Evolutionary conservation across 1,140 invertebrate species (phyloP).

Genomic region (Hydropsyche tenuis): DNA sequence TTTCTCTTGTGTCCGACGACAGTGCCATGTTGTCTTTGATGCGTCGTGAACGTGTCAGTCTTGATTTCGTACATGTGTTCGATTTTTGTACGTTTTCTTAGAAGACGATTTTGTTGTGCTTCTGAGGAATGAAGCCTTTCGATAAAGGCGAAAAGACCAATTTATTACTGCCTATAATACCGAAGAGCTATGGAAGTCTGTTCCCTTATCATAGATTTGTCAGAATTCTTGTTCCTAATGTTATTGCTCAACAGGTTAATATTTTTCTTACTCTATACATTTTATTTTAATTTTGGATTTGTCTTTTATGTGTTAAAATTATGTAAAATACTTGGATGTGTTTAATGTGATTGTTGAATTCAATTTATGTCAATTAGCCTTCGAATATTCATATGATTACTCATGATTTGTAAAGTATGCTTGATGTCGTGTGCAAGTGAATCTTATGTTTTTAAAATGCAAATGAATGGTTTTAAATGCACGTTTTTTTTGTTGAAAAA

Average conservation of each 20-base stretch:
- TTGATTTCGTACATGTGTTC: neutral
- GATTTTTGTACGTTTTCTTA: neutral
- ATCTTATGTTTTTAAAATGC: too few species aligned
- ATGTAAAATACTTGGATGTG: too few species aligned
- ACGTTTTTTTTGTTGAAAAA: too few species aligned
- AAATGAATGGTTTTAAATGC: too few species aligned
- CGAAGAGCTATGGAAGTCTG: slow-evolving; percentile 60
- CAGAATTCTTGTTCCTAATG: slow-evolving; percentile 54
- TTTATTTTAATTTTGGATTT: too few species aligned
- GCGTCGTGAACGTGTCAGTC: neutral
- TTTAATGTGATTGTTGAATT: too few species aligned
- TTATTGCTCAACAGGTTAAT: slow-evolving; percentile 51
- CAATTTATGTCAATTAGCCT: too few species aligned
- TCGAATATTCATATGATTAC: too few species aligned
- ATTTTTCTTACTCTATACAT: too few species aligned
- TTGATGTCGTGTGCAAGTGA: too few species aligned
- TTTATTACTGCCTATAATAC: slow-evolving; percentile 56
- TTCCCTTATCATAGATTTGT: slow-evolving; percentile 62
- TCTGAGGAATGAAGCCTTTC: neutral
- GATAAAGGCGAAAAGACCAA: slow-evolving; percentile 52
- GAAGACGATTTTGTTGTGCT: neutral
- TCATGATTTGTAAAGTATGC: too few species aligned
- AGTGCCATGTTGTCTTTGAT: neutral
- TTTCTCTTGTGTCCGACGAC: neutral
- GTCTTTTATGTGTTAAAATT: too few species aligned